These are phyloP conservation scores for Picathartes gymnocephalus DNA, from an alignment of 2,113 vertebrate species.

Conservation along the genomic window DNA sequence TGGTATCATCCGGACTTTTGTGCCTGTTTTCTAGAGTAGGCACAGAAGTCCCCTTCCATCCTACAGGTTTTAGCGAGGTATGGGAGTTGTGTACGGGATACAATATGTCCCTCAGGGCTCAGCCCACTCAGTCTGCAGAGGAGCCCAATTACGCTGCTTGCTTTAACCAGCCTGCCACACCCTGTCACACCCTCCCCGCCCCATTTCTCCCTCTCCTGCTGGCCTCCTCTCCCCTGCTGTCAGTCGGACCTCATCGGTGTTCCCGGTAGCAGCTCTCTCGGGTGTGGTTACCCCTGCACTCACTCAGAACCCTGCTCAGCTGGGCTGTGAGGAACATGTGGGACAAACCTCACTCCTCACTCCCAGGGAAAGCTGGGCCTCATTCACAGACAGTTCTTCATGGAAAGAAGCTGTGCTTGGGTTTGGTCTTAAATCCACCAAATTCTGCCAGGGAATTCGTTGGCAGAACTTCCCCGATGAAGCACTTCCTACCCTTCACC, in stretches of 20 bases:
- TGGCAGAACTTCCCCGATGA: neutral
- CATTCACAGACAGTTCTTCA: neutral
- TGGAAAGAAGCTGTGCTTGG: neutral
- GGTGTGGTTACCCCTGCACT: neutral
- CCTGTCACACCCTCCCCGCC: neutral
- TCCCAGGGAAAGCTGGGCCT: neutral
- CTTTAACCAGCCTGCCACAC: neutral
- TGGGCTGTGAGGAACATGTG: neutral
- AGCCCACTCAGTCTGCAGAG: slow-evolving; percentile 23
- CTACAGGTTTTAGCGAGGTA: neutral
- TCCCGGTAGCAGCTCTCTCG: neutral
- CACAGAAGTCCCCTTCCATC: neutral
- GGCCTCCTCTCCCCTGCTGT: neutral
- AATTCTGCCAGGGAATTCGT: neutral
- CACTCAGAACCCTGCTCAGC: neutral
- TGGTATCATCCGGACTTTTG: neutral
- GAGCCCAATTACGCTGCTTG: neutral
- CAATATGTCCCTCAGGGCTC: slow-evolving; percentile 27
- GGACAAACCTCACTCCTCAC: neutral
- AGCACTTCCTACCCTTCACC: neutral
- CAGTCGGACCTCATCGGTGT: neutral
- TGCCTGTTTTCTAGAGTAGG: neutral
- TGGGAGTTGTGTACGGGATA: slow-evolving; percentile 3
- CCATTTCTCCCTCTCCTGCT: neutral
- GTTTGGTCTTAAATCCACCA: neutral